Conservation (phyloP, 1,140 invertebrate species). For the Pseudachorutes palmiensis region DNA sequence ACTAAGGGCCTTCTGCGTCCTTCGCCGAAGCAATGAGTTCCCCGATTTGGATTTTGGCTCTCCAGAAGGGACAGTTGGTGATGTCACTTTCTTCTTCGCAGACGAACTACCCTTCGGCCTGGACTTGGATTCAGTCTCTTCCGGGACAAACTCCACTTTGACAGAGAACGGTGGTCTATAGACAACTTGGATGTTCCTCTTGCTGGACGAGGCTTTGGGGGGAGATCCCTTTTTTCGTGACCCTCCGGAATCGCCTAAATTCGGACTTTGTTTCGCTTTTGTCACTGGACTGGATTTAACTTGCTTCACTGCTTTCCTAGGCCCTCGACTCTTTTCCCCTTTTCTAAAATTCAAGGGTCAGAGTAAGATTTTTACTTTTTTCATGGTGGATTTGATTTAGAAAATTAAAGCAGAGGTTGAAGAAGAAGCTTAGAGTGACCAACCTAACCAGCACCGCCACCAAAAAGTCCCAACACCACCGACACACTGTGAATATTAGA, state of each 20-base stretch:
- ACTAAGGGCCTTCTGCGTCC: background rate
- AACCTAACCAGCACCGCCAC: slow-evolving; percentile 1
- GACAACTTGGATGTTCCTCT: slow-evolving; percentile 32
- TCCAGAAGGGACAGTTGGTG: background rate
- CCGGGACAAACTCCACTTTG: slow-evolving; percentile 21
- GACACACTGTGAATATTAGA: background rate
- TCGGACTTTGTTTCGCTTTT: background rate
- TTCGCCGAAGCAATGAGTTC: slow-evolving; percentile 15
- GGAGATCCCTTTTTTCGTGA: background rate
- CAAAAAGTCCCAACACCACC: slow-evolving; percentile 7
- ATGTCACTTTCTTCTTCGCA: background rate
- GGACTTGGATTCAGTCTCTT: slow-evolving; percentile 3
- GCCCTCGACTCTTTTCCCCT: slow-evolving; percentile 3
- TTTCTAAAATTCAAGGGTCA: background rate
- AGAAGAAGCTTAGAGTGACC: too few species aligned
- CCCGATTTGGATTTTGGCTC: slow-evolving; percentile 6
- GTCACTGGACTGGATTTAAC: background rate
- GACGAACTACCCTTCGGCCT: background rate
- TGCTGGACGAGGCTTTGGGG: slow-evolving; percentile 1
- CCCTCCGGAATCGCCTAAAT: too few species aligned
- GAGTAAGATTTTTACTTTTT: background rate
- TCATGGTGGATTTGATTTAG: background rate
- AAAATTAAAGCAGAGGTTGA: background rate
- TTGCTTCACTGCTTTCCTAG: background rate
- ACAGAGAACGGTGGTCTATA: slow-evolving; percentile 35